Base-by-base conservation (phyloP, 1,140 invertebrate species). In the Asbolus verrucosus region DNA sequence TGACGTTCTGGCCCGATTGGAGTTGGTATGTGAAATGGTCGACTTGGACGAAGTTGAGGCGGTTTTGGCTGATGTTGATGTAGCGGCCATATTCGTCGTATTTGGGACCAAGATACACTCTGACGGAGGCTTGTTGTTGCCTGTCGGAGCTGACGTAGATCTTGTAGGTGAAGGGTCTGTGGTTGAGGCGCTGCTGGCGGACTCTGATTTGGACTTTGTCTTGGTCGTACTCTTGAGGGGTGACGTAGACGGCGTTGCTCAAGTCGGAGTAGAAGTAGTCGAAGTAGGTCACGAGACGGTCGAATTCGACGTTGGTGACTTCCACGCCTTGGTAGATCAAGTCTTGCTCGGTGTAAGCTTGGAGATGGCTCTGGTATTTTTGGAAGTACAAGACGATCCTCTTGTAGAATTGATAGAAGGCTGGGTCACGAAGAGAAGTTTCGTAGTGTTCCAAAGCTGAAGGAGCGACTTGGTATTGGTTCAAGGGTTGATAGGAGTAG, bases 51-150 rank as follows among this genome's bases (percentile, higher is more conserved):
- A 90, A 91, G 75, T 88, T 86, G 68, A 83, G 76, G 68, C 83
- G 83, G 73, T 83, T 84, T 2, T 88, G 80, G 24, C 76, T 74
- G 9, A 86, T 78, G 24, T 84, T 74, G 1, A 85, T 71, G 1
- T 77, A 43, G 36, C 84, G 82, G 8, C 84, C 85, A 66, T 87
- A 81, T 62, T 83, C 82, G 66, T 90, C 86, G 73, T 87, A 87
- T 78, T 90, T 90, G 1, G 90, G 91, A 33, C 88, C 90, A 27
- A 92, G 74, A 84, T 90, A 92, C 13, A 91, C 79, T 39, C 88
- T 87, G 21, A 92, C 81, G 30, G 84, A 79, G 0, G 83, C 87
- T 43, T 87, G 83, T 6, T 73, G 76, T 1, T 82, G 75, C 70
- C 85, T 84, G 0, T 89, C 85, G 69, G 85, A 86, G 67, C 84